phyloP scores from a whole-genome alignment of 1,140 invertebrate genomes.

The Nasonia longicornis region DNA sequence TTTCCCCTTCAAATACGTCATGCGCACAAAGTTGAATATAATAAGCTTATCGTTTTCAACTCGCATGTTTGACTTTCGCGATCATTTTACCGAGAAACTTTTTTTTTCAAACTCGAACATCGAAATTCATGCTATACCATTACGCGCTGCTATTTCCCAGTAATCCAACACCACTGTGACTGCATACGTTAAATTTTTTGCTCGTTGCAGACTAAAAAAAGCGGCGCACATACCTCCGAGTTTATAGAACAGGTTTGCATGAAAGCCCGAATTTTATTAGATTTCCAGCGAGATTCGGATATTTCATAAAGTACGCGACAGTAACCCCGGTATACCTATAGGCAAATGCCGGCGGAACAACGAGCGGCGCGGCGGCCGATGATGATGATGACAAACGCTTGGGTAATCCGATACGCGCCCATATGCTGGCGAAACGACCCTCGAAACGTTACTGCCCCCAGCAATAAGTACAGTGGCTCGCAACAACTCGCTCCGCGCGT shows the following conservation, averaged over 20 bases:
- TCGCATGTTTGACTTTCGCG: too few species aligned
- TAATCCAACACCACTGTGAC: neutral
- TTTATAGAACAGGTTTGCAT: neutral
- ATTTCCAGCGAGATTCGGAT: neutral
- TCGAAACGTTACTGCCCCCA: slow-evolving; percentile 42
- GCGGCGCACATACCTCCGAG: neutral
- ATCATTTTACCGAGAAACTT: neutral
- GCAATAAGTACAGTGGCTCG: slow-evolving; percentile 2
- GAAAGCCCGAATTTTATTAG: neutral
- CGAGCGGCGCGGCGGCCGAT: neutral
- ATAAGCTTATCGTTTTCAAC: too few species aligned
- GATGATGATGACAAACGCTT: slow-evolving; percentile 66
- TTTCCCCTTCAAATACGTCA: too few species aligned
- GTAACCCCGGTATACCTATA: neutral
- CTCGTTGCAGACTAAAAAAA: neutral
- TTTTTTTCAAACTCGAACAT: neutral
- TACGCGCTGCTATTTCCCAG: neutral
- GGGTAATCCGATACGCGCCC: slow-evolving; percentile 64
- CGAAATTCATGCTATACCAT: neutral
- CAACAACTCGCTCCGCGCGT: neutral
- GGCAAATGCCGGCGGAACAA: neutral
- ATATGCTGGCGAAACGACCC: slow-evolving; percentile 63
- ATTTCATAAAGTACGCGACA: slow-evolving; percentile 4
- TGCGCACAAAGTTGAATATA: too few species aligned
- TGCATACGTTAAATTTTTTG: neutral